Evolutionary conservation across 1,140 invertebrate species (phyloP).

Genomic region (Halictus rubicundus): DNA sequence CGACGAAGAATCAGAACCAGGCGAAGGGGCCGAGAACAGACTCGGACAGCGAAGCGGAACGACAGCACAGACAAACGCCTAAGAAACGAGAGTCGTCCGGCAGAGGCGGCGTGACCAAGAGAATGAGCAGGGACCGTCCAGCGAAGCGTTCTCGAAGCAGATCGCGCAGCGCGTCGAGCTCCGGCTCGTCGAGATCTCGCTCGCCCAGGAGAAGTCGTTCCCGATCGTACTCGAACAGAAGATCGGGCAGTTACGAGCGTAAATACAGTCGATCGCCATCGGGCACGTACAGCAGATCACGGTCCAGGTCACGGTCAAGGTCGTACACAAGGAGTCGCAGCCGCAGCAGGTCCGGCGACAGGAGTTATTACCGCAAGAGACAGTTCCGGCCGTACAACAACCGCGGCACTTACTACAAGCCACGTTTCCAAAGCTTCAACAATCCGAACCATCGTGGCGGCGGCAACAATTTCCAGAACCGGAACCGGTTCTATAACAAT

Average conservation of each 20-base stretch:
- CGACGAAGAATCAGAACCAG: slow-evolving; percentile 63
- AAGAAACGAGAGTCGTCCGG: slow-evolving; percentile 69
- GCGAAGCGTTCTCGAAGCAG: slow-evolving; percentile 80
- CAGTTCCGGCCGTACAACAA: slow-evolving; percentile 83
- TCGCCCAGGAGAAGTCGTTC: slow-evolving; percentile 81
- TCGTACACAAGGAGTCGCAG: slow-evolving; percentile 81
- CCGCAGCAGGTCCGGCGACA: slow-evolving; percentile 84
- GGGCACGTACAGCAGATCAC: slow-evolving; percentile 76
- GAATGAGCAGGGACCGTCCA: slow-evolving; percentile 70
- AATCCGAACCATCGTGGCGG: slow-evolving; percentile 77
- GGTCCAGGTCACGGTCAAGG: slow-evolving; percentile 83
- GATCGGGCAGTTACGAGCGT: slow-evolving; percentile 82
- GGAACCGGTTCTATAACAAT: slow-evolving; percentile 78
- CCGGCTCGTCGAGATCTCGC: slow-evolving; percentile 78
- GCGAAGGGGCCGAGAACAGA: slow-evolving; percentile 77
- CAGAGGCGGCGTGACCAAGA: slow-evolving; percentile 50
- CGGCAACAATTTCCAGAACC: slow-evolving; percentile 75
- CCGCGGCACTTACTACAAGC: slow-evolving; percentile 88
- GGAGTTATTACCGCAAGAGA: slow-evolving; percentile 79
- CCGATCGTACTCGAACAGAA: slow-evolving; percentile 75
- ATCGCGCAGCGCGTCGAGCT: slow-evolving; percentile 81
- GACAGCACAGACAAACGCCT: slow-evolving; percentile 66
- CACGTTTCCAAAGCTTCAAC: slow-evolving; percentile 84
- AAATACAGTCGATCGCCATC: slow-evolving; percentile 81
- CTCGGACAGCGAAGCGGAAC: slow-evolving; percentile 75